Evolutionary conservation across 2,888 invertebrate species (phyloP).

Genomic region (Boloria selene): DNA sequence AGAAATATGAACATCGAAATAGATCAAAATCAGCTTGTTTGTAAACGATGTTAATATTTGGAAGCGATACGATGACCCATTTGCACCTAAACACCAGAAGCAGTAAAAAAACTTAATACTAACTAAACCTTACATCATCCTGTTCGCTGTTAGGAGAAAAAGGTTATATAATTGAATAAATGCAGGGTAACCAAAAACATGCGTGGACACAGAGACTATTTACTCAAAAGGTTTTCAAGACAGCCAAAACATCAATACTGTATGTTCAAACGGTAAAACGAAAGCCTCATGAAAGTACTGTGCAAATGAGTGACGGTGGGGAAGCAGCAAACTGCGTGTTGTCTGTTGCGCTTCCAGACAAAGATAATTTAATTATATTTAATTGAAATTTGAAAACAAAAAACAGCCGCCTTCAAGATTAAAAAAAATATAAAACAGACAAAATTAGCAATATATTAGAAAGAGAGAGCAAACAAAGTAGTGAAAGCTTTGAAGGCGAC

Average conservation of each 20-base stretch:
- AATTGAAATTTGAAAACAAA: not conserved
- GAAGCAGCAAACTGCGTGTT: constrained; percentile 62
- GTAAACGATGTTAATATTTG: constrained; percentile 43
- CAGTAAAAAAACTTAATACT: constrained; percentile 43
- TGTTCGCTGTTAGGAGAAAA: constrained; percentile 54
- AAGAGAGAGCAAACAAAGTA: not conserved
- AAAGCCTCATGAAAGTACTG: constrained; percentile 59
- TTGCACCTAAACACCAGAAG: constrained; percentile 65
- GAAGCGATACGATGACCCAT: constrained; percentile 75
- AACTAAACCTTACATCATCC: constrained; percentile 45
- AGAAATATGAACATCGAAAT: constrained; percentile 42
- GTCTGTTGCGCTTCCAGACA: constrained; percentile 61
- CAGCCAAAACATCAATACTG: constrained; percentile 43
- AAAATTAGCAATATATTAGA: not conserved
- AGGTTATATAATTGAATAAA: constrained; percentile 44
- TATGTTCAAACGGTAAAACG: constrained; percentile 52
- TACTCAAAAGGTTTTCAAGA: constrained; percentile 43
- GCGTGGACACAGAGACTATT: constrained; percentile 78
- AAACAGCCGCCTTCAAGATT: not conserved
- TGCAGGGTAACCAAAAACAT: constrained; percentile 67
- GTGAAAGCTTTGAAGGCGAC: not conserved
- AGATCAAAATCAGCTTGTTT: not conserved
- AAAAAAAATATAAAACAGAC: not conserved
- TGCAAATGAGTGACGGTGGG: constrained; percentile 78
- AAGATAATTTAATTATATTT: not conserved